These are phyloP conservation scores for Luperina nickerlii DNA, from an alignment of 2,888 invertebrate species.

Conservation along the genomic window DNA sequence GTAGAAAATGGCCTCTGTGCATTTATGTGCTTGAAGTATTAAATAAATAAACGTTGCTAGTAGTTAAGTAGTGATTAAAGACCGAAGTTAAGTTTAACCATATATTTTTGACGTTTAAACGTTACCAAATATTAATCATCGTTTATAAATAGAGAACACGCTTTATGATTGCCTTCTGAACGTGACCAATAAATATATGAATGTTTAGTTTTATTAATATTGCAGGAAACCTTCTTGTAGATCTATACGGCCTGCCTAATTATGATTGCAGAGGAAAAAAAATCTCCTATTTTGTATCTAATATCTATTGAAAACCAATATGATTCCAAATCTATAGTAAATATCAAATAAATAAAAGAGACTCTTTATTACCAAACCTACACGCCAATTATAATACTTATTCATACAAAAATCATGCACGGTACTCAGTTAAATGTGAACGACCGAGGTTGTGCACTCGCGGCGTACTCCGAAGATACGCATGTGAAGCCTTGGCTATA, in stretches of 20 bases:
- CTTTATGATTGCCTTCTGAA: neutral
- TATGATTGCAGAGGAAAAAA: neutral
- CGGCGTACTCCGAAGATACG: slow-evolving; percentile 17
- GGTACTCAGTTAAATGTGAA: slow-evolving; percentile 42
- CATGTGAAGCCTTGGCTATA: slow-evolving; percentile 58
- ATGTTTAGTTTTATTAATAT: neutral
- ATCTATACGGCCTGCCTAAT: neutral
- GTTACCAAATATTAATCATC: too few relatives aligned
- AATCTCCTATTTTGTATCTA: neutral
- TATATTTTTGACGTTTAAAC: neutral
- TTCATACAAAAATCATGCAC: slow-evolving; percentile 19
- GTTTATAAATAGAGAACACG: too few relatives aligned
- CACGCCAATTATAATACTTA: slow-evolving; percentile 8
- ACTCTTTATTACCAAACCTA: neutral
- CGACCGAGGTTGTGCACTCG: slow-evolving; percentile 30
- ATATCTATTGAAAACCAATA: neutral
- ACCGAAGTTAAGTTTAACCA: neutral
- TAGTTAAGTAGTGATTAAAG: neutral
- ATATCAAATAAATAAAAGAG: slow-evolving; percentile 3
- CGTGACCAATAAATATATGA: neutral
- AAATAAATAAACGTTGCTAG: too few relatives aligned
- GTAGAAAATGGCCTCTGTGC: too few relatives aligned
- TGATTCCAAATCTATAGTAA: neutral
- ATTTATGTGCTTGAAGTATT: too few relatives aligned
- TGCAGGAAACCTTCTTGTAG: neutral